phyloP scores from a whole-genome alignment of 2,113 vertebrate genomes.

The Penelope pileata region DNA sequence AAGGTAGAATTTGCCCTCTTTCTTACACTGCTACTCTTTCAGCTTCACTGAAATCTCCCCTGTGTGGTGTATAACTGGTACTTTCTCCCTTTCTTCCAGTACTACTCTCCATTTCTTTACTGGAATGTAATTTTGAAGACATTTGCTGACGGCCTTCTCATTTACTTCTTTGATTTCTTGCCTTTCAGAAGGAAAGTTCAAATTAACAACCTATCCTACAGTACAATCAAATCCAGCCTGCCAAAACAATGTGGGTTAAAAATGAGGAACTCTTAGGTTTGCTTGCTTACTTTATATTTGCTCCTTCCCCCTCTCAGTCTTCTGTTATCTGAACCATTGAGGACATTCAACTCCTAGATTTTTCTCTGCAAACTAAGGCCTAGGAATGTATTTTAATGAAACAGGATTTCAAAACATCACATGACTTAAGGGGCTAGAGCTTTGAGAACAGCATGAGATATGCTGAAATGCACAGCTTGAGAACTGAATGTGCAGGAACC shows the following conservation, averaged over 20 bases:
- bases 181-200: conserved; percentile 1
- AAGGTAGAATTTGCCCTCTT: not conserved
- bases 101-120: not conserved
- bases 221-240: not conserved
- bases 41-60: not conserved
- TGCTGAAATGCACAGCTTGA: not conserved
- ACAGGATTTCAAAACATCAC: not conserved
- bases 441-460: not conserved
- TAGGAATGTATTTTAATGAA: not conserved
- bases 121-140: conserved; percentile 7
- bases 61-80: not conserved
- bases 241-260: not conserved
- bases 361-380: not conserved
- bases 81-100: not conserved
- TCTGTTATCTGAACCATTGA: not conserved
- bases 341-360: not conserved
- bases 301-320: not conserved
- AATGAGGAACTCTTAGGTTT: not conserved
- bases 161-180: not conserved
- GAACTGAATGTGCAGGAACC: not conserved
- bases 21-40: not conserved
- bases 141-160: not conserved
- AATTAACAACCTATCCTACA: not conserved
- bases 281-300: not conserved
- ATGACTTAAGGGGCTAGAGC: not conserved